phyloP scores from a whole-genome alignment of 2,113 vertebrate genomes.

The Tylochromis polylepis region DNA sequence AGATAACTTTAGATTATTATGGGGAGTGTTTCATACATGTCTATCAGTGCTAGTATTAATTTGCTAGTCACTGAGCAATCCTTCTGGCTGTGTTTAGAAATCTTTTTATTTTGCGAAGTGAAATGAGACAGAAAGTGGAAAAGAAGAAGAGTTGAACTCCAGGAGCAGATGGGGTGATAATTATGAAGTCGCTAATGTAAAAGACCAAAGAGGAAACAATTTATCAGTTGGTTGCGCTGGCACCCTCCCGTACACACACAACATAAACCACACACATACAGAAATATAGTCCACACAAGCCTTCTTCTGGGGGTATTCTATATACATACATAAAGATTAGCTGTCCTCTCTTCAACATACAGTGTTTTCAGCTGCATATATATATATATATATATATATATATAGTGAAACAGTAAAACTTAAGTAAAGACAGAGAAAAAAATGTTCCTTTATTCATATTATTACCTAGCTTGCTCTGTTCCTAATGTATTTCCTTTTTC shows the following conservation, averaged over 20 bases:
- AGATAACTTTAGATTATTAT: slow-evolving; percentile 12
- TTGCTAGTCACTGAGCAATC: slow-evolving; percentile 15
- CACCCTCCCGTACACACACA: background rate
- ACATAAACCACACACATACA: background rate
- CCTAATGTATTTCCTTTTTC: background rate
- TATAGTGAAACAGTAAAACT: background rate
- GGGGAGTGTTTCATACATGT: background rate
- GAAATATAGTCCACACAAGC: background rate
- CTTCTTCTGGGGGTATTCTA: background rate
- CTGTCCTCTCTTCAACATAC: background rate
- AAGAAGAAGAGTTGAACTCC: slow-evolving; percentile 15
- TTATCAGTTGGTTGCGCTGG: slow-evolving; percentile 9
- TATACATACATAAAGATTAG: background rate
- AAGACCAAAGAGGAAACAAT: slow-evolving; percentile 45
- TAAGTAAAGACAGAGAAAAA: background rate
- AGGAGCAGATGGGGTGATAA: slow-evolving; percentile 49
- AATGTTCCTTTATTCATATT: background rate
- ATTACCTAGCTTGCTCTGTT: background rate
- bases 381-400: too few species aligned
- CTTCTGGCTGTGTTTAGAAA: background rate
- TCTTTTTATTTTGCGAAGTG: background rate
- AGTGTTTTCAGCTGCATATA: background rate
- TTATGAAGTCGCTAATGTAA: slow-evolving; percentile 42
- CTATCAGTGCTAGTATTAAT: background rate
- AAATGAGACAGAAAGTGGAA: background rate